Base-by-base conservation (phyloP, 2,797 vertebrate species). In the Knipowitschia caucasica region DNA sequence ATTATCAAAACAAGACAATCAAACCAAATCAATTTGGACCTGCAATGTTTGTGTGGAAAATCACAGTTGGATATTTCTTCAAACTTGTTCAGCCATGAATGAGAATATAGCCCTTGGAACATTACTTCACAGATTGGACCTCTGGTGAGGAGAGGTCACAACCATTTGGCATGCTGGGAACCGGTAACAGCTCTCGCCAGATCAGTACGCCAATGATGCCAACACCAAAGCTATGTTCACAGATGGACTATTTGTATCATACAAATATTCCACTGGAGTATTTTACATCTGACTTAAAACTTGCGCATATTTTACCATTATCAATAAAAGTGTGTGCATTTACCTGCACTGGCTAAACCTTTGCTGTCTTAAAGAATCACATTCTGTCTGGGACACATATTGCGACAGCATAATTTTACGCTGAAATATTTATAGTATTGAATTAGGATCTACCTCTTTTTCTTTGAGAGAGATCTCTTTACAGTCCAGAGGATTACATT, bases 91-190 rank as follows among this genome's bases (percentile, higher is more conserved):
- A n/a, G n/a, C n/a, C n/a, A n/a, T n/a, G 61, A 33, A 49, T 46
- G 61, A 51, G 61, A 20, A 15, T 15, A 29, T 3, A n/a, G 14
- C 2, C 51, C 4, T 34, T 14, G 35, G 7, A 56, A 39, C 64
- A 10, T 12, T 49, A 43, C 50, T 60, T 42, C 62, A 43, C 8
- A 35, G 56, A 35, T 76, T 76, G 67, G 31, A 49, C 56, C 67
- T 60, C 54, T 56, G 57, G 61, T 57, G 69, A 64, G 30, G 59
- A 35, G 80, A 83, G 83, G 78, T 84, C 81, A 77, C 42, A 61
- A 73, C 76, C 78, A 78, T 83, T 75, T 85, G 79, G 62, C 79
- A 67, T 73, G 72, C 77, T 83, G 82, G 66, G 77, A 71, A 80
- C 80, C 52, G 62, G 64, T 70, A 76, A 67, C 72, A 71, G 67